Evolutionary conservation across 1,140 invertebrate species (phyloP).

Genomic region (Drosophila sp.): DNA sequence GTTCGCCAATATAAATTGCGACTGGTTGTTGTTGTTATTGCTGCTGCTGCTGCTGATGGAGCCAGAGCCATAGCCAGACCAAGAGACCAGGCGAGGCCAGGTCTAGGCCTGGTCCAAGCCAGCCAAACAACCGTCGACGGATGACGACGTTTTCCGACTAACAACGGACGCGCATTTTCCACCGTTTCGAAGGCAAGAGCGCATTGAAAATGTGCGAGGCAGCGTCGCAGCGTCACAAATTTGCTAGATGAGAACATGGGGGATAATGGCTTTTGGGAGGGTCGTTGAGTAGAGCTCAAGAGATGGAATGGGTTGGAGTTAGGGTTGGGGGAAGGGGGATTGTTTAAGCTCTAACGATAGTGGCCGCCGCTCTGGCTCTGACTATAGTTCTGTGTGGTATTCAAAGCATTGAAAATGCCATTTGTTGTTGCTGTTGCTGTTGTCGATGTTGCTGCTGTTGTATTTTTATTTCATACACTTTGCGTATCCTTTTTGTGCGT

Average conservation of each 20-base stretch:
- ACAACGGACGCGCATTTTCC: constrained; percentile 81
- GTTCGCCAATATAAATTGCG: constrained; percentile 43
- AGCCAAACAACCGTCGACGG: constrained; percentile 80
- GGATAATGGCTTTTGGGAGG: constrained; percentile 12
- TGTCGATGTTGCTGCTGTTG: constrained; percentile 52
- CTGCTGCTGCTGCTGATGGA: constrained; percentile 25
- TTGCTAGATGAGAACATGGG: constrained; percentile 5
- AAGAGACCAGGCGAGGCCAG: constrained; percentile 35
- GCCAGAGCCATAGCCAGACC: constrained; percentile 37
- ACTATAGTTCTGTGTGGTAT: constrained; percentile 39
- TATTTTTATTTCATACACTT: constrained; percentile 67
- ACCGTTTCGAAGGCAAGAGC: constrained; percentile 77
- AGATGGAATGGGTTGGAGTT: not conserved
- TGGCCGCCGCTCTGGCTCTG: constrained; percentile 50
- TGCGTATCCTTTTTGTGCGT: constrained; percentile 67
- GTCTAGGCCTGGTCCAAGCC: constrained; percentile 58
- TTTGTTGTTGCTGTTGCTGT: constrained; percentile 47
- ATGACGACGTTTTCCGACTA: constrained; percentile 81
- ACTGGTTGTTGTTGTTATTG: constrained; percentile 37
- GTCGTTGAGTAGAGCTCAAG: constrained; percentile 9
- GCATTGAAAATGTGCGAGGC: constrained; percentile 80
- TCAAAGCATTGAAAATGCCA: constrained; percentile 65
- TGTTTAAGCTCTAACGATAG: constrained; percentile 76
- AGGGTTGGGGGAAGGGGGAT: not conserved
- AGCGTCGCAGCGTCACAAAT: constrained; percentile 67